Evolutionary conservation across 1,140 invertebrate species (phyloP), one percentile per base, ranked within the genome.

Genomic region (Potamilus streckersoni): DNA sequence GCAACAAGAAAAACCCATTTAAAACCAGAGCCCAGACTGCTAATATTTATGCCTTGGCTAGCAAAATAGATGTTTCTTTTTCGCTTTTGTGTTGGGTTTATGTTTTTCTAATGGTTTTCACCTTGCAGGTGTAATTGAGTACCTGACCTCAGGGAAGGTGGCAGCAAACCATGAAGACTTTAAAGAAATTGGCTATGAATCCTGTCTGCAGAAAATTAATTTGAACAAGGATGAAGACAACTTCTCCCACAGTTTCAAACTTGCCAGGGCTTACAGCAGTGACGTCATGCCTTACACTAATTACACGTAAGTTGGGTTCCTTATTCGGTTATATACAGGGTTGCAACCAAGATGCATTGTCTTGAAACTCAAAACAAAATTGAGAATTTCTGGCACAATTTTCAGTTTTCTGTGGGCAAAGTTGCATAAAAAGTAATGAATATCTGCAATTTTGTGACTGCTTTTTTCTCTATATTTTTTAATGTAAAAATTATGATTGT

Each of bases 201-300:
- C 93, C 66, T 96, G 95, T 85, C 93, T 98, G 85, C 94, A 96
- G 88, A 96, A 97, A 88, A 94, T 98, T 89, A 90, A 88, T 69
- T 93, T 59, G 14, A 80, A 82, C 64, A 82, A 86, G 65, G 85
- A 86, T 58, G 86, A 86, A 73, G 85, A 86, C 23, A 84, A 85
- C 69, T 82, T 88, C 91, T 96, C 95, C 87, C 98, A 99, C 93
- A 95, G 96, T 89, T 98, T 99, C 90, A 95, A 96, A 85, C 93
- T 99, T 65, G 94, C 95, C 64, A 96, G 96, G 76, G 97, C 97
- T 73, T 99, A 99, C 90, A 95, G 94, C 85, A 94, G 96, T 88
- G 96, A 96, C 85, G 95, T 97, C 79, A 98, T 99, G 95, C 96
- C 96, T 62, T 98, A 96, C 89, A 99, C 98, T 75, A 99, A 99